These are phyloP conservation scores for Palythoa grandiflora DNA, from an alignment of 92 coral and sea anemone genomes.

Conservation along the genomic window DNA sequence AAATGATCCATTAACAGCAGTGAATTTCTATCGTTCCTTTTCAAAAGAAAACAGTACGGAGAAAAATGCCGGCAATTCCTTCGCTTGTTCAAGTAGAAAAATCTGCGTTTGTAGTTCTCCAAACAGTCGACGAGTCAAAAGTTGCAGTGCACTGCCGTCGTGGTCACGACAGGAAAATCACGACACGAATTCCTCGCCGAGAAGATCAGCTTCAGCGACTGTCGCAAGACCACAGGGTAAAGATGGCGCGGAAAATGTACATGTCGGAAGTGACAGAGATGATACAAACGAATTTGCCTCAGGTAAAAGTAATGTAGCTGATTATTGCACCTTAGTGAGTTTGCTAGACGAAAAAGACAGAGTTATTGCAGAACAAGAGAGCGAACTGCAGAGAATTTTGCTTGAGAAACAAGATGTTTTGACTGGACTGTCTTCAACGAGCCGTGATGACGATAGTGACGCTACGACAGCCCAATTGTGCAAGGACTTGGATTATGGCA, in stretches of 20 bases:
- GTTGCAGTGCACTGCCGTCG: constrained; percentile 38
- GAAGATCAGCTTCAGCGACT: constrained; percentile 25
- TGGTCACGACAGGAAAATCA: constrained; percentile 25
- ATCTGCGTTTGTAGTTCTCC: constrained; percentile 25
- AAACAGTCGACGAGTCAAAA: constrained; percentile 39
- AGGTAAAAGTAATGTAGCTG: not conserved
- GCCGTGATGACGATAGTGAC: constrained; percentile 11
- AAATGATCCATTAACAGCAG: not conserved
- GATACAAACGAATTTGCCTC: not conserved
- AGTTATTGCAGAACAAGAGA: constrained; percentile 12
- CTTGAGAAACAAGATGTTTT: constrained; percentile 46
- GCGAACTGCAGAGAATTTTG: constrained; percentile 28
- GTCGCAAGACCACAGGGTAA: constrained; percentile 11
- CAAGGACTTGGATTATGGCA: constrained; percentile 34
- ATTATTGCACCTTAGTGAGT: constrained; percentile 11
- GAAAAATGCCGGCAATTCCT: constrained; percentile 10
- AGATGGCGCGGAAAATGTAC: not conserved
- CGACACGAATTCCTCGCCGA: not conserved
- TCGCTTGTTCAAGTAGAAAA: constrained; percentile 35
- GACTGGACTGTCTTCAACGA: constrained; percentile 23
- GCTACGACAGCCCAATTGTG: not conserved
- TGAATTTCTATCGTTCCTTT: constrained; percentile 11
- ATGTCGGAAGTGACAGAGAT: not conserved
- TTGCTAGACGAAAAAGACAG: constrained; percentile 34
- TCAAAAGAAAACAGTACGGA: constrained; percentile 23